These are phyloP conservation scores for Pelagia noctiluca DNA, from an alignment of 30 jellyfish, hydroid and myxozoan species.

Conservation along the genomic window DNA sequence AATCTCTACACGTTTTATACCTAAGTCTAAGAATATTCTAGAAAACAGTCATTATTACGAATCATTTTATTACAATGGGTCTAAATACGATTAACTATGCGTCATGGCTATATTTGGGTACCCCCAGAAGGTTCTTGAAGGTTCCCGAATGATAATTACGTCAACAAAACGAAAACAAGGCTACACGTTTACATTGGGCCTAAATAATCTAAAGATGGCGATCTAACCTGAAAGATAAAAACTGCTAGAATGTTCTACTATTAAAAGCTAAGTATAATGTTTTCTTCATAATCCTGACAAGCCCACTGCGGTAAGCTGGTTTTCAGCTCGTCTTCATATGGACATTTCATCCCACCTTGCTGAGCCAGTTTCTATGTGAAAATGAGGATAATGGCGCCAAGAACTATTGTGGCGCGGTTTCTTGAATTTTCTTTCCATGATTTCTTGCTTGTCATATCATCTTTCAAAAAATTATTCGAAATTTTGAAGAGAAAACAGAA, in stretches of 20 bases:
- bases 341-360: too few species aligned
- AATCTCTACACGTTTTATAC: too few species aligned
- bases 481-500: too few species aligned
- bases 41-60: neutral
- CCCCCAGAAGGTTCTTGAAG: neutral
- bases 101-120: neutral
- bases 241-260: neutral
- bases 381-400: too few species aligned
- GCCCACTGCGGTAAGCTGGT: too few species aligned
- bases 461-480: too few species aligned
- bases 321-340: too few species aligned
- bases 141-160: neutral
- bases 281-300: neutral
- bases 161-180: slow-evolving; percentile 1
- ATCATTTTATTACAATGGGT: neutral
- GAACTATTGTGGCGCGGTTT: too few species aligned
- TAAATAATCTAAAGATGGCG: neutral
- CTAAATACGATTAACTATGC: too few species aligned
- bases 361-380: too few species aligned
- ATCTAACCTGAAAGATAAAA: neutral
- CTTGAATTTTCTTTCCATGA: too few species aligned
- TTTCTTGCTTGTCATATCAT: too few species aligned
- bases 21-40: neutral
- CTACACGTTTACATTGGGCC: slow-evolving; percentile 4
- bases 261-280: neutral